These are phyloP conservation scores for Rousettus madagascariensis DNA, from an alignment of 2,797 vertebrate species.

Conservation along the genomic window DNA sequence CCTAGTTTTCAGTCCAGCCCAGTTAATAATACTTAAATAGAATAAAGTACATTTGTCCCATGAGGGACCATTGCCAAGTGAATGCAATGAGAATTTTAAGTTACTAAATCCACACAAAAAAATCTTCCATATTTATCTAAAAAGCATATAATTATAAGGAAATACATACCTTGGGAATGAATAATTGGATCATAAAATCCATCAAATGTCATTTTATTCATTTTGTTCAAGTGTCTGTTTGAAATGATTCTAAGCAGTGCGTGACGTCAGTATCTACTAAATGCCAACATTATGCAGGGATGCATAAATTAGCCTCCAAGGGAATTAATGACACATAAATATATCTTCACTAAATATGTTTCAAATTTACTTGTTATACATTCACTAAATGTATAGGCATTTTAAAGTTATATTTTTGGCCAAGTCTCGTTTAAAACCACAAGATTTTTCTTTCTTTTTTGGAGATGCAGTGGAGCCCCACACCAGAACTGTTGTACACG, in stretches of 20 bases:
- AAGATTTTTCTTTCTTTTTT: constrained; percentile 13
- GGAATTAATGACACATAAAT: constrained; percentile 52
- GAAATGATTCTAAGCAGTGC: constrained; percentile 22
- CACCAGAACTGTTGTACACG: fast-evolving
- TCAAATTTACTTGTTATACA: constrained; percentile 37
- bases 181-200: constrained; percentile 62
- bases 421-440: constrained; percentile 48
- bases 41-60: constrained; percentile 25
- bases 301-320: constrained; percentile 24
- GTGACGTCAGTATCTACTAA: constrained; percentile 44
- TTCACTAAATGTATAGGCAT: constrained; percentile 17
- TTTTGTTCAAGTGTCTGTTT: constrained; percentile 63
- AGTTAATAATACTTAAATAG: background rate
- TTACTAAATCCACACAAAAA: constrained; percentile 57
- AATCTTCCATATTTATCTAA: constrained; percentile 64
- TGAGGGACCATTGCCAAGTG: background rate
- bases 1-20: background rate
- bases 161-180: constrained; percentile 65
- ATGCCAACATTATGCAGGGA: constrained; percentile 15
- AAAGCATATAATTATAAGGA: constrained; percentile 60
- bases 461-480: background rate
- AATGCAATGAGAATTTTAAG: constrained; percentile 52
- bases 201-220: constrained; percentile 68
- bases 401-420: constrained; percentile 45
- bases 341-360: constrained; percentile 50